Evolutionary conservation across 30 jellyfish, hydroid and myxozoan species (phyloP), one percentile per base, ranked within the genome.

Genomic region (Chrysaora quinquecirrha): DNA sequence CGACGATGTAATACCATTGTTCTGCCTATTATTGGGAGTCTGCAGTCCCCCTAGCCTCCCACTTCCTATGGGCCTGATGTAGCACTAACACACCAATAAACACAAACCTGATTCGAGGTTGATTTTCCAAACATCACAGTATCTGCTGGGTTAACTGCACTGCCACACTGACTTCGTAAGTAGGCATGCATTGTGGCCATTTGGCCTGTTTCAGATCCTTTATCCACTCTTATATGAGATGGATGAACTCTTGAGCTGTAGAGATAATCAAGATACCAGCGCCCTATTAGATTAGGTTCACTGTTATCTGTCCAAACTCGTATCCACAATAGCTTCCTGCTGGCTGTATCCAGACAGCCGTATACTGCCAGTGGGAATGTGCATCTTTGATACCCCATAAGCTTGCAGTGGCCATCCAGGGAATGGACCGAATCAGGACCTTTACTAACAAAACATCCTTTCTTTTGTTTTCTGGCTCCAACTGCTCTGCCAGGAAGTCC

Each of bases 1-100:
- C 14, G 54, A 38, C 14, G 54, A 38, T 38, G 54, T 38, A 38
- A 38, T 38, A 14, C 54, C 54, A 38, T 38, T 38, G 54, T 38
- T 38, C 54, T 38, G 54, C 54, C 54, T 38, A 6, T 38, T 38
- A 38, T 38, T 38, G 54, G 54, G 54, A 14, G 54, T 38, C 54
- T 38, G 54, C 54, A 38, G 54, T 38, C 54, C 54, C 54, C 54
- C 54, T 38, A 3, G 54, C 54, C 54, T 38, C 54, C 54, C 54
- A 38, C 54, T 38, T 38, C 54, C 54, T 38, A 38, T 38, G 54
- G 54, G 54, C 54, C 54, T 38, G 54, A 38, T 38, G 54, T 38
- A 38, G 54, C 54, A 38, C 54, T 38, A n/a, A 38, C 54, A 38
- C 54, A 38, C 54, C 14, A 38, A 38, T 38, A 38, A 38, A 38